Evolutionary conservation across 2,888 invertebrate species (phyloP), one percentile per base, ranked within the genome.

Genomic region (Hesperia comma): DNA sequence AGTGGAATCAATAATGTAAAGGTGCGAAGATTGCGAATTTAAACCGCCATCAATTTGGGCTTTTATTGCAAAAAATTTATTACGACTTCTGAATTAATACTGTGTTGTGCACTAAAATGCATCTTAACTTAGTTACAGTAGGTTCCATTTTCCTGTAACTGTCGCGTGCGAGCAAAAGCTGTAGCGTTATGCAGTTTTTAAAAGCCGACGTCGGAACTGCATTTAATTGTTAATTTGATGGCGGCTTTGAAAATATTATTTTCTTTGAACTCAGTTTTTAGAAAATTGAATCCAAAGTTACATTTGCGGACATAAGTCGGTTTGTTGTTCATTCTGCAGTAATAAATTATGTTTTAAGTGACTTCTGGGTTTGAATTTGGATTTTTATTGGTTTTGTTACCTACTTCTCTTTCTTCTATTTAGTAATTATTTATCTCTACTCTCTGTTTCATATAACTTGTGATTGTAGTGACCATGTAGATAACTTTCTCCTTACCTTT

Each of bases 51-150:
- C 71, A 75, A 77, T 79, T 77, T 76, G 70, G 74, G 71, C 74
- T 75, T 80, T 79, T 77, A 78, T 75, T 77, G 75, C 75, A 74
- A 75, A 60, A 75, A 72, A 78, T 79, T 79, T 75, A 78, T 77
- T 77, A 75, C 78, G 73, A 73, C 74, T 76, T 15, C 58, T 73
- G 75, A 77, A 79, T 79, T 79, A 75, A 78, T 77, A 74, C 72
- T 69, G 67, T 70, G 68, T 69, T 58, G 53, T 63, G 68, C 6
- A 15, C 69, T 64, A 57, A 54, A 60, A 32, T 68, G 67, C n/a
- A 57, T 61, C 61, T 57, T 63, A 53, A 51, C 51, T 61, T 15
- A 40, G 32, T 61, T 26, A 5, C 2, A 37, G 2, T 33, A 49
- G 14, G 49, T 15, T 33, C 1, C 61, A 61, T 46, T 49, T 49